Percentiles rank a stretch among this genome's conserved stretches.
Evolutionary conservation across 2,113 vertebrate genomes (phyloP).

Genomic region (Pseudorectes ferrugineus): DNA sequence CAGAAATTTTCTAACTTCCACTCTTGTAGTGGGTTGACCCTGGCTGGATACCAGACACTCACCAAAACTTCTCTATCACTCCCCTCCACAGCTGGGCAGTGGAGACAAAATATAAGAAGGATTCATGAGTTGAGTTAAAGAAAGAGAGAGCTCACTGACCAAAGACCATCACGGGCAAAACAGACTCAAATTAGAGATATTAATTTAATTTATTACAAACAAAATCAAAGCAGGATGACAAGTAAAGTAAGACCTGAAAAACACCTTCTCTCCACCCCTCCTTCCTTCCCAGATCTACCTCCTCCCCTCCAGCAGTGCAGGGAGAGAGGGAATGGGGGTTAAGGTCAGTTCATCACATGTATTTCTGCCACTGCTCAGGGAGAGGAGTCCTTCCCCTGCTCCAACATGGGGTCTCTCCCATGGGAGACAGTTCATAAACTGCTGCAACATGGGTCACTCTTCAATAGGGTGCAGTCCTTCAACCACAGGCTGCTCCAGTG

Average conservation of each 20-base stretch:
- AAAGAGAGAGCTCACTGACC: too few relatives aligned
- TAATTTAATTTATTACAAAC: background rate
- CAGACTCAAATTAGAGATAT: background rate
- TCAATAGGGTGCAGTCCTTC: background rate
- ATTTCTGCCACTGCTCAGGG: background rate
- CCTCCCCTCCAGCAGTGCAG: background rate
- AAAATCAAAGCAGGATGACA: background rate
- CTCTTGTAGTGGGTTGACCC: background rate
- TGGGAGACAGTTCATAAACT: background rate
- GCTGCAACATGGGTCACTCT: background rate
- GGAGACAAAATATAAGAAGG: background rate
- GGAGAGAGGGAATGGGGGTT: background rate
- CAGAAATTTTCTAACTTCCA: background rate
- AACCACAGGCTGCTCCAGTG: background rate
- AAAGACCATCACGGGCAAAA: background rate
- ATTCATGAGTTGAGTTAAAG: background rate
- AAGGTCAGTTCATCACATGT: background rate
- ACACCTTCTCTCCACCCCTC: fast-evolving
- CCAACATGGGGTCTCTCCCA: background rate
- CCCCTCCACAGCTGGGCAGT: background rate
- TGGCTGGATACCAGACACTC: background rate
- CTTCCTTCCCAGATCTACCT: background rate
- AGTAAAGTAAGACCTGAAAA: background rate
- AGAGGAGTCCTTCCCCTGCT: background rate
- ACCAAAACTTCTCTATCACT: background rate